A percentile compares a stretch with the other conserved stretches of the same genome.
phyloP scores from a whole-genome alignment of 2,888 invertebrate genomes.

The Busseola fusca region DNA sequence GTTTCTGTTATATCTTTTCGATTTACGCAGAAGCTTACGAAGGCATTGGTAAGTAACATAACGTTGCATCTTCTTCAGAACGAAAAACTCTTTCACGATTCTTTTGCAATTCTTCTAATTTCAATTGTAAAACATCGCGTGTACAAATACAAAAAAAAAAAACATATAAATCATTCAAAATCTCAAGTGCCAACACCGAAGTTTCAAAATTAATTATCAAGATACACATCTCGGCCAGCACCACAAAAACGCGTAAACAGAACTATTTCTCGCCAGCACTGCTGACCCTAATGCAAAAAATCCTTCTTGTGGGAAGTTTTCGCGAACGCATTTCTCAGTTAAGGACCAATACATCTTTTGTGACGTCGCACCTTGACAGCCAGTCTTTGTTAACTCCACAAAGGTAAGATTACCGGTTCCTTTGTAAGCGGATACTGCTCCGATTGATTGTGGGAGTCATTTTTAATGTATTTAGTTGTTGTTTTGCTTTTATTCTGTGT shows the following conservation, averaged over 20 bases:
- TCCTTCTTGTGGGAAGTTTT: conserved; percentile 67
- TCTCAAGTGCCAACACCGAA: conserved; percentile 31
- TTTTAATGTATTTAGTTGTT: conserved; percentile 60
- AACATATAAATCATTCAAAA: conserved; percentile 45
- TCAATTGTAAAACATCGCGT: conserved; percentile 21
- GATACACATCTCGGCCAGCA: conserved; percentile 49
- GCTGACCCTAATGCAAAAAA: conserved; percentile 63
- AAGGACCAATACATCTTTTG: conserved; percentile 70
- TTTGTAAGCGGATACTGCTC: conserved; percentile 77
- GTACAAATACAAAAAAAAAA: conserved; percentile 27
- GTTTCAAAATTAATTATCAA: conserved; percentile 52
- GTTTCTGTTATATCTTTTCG: background rate
- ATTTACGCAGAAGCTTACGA: background rate
- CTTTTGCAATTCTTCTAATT: background rate
- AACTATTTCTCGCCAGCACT: conserved; percentile 52
- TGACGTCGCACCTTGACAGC: conserved; percentile 77
- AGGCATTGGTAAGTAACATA: too few relatives aligned
- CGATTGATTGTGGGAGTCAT: conserved; percentile 71
- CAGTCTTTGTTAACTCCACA: conserved; percentile 72
- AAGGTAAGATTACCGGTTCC: conserved; percentile 75
- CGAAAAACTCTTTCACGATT: background rate
- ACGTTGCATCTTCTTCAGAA: background rate
- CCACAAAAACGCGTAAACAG: conserved; percentile 48
- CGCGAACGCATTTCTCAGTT: conserved; percentile 64
- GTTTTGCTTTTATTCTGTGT: conserved; percentile 45